phyloP scores from a whole-genome alignment of 2,797 vertebrate species.

The Rhabdophis nuchalis region DNA sequence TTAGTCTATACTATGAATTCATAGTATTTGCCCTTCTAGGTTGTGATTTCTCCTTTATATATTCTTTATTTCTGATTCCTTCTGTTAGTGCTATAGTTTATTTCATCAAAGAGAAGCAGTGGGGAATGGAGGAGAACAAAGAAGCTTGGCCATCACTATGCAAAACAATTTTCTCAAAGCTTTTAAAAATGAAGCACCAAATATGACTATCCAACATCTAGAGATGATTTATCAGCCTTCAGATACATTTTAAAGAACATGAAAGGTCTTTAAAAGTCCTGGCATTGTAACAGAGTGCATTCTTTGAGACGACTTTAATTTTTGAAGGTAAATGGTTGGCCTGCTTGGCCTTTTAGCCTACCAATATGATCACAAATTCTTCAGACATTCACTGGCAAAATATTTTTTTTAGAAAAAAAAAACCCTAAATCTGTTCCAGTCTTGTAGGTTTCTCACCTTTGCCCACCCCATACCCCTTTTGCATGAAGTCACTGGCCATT shows the following conservation, averaged over 20 bases:
- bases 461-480: slow-evolving; percentile 35
- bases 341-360: slow-evolving; percentile 24
- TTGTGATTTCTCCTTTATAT: slow-evolving; percentile 30
- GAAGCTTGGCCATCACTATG: slow-evolving; percentile 27
- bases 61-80: slow-evolving; percentile 51
- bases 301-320: slow-evolving; percentile 55
- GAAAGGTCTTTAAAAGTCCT: slow-evolving; percentile 47
- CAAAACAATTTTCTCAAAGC: slow-evolving; percentile 32
- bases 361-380: slow-evolving; percentile 35
- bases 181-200: slow-evolving; percentile 67
- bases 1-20: slow-evolving; percentile 29
- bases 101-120: slow-evolving; percentile 34
- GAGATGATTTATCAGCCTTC: slow-evolving; percentile 60
- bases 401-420: slow-evolving; percentile 9
- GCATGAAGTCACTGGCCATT: slow-evolving; percentile 53
- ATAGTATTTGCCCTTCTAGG: slow-evolving; percentile 12
- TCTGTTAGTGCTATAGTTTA: slow-evolving; percentile 31
- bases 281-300: slow-evolving; percentile 29
- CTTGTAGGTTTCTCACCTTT: slow-evolving; percentile 44
- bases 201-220: slow-evolving; percentile 49
- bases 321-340: slow-evolving; percentile 24
- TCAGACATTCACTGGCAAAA: slow-evolving; percentile 15
- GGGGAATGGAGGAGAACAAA: slow-evolving; percentile 1
- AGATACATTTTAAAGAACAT: slow-evolving; percentile 64
- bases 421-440: slow-evolving; percentile 38